Base-by-base conservation (phyloP, 2,888 invertebrate genomes). In the Drosophila leonis region DNA sequence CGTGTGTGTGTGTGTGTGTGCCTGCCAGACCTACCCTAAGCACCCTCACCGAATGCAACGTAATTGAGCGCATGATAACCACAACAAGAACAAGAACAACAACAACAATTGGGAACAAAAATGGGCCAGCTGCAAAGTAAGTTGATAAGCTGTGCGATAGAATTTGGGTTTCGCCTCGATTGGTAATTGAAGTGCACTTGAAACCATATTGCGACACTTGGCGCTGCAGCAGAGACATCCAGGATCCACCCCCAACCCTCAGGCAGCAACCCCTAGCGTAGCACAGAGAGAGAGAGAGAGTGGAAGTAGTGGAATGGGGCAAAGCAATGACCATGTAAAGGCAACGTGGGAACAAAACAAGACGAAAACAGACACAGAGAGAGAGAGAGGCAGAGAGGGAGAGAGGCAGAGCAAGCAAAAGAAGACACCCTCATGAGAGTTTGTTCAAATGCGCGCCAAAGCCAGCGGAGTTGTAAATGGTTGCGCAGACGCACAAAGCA, bases 151-250 rank as follows among this genome's bases (percentile, higher is more conserved):
- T 27, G 35, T 37, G 39, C 51, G 42, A 56, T 54, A 39, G 56
- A 56, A 56, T 56, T 56, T n/a, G 33, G 56, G 44, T 44, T 44
- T 44, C 24, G 44, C 44, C 44, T 44, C 44, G 44, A 52, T 72
- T 55, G 69, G 76, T 81, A 90, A 89, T 89, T 90, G 70, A 84
- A 90, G 88, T 80, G 86, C 83, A 91, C 90, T 90, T 84, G 91
- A 90, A 87, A 90, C 84, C 87, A 88, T 69, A 84, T 86, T 86
- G 89, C 89, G 89, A 84, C 84, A 88, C 89, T 86, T 86, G 76
- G 72, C 69, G 59, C 49, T 64, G 54, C 59, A 52, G 51, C 52
- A 63, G 54, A 37, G 48, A 44, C 70, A 61, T 15, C 29, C 42
- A 72, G 63, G 52, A 52, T 51, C 51, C 37, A 73, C 75, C 74